Base-by-base conservation (phyloP, 2,888 invertebrate species). In the Acleris cristana region DNA sequence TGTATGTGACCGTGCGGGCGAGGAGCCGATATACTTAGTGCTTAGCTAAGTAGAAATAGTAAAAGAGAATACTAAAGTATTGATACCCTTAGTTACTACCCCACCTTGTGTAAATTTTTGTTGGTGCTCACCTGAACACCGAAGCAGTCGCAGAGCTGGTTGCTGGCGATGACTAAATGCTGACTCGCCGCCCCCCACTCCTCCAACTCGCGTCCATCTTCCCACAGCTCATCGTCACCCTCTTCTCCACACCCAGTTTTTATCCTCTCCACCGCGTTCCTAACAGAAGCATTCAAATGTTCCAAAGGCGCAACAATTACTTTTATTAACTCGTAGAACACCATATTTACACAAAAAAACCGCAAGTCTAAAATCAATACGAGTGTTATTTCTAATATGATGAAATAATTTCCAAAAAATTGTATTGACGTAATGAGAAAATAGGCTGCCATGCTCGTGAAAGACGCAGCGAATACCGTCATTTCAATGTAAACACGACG, bases 111-210 rank as follows among this genome's bases (percentile, higher is more conserved):
- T 40, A 14, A 3, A 14, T 23, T 23, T 5, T 3, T 1, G 5
- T n/a, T 48, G 40, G 14, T 14, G 40, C 48, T 18, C 51, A 53
- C 55, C 55, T 56, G 55, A 14, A 19, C 19, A 14, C 40, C 40
- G 18, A 30, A 56, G 40, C 16, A 56, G 55, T 40, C 21, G 14
- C 55, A 18, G 2, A 56, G 21, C 3, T 21, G 40, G 6, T 56
- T 19, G 34, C 55, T 44, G 19, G 55, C 55, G 5, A 10, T 34
- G 14, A 6, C 40, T 21, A 56, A 2, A 14, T 40, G 21, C 40
- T 16, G 40, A 44, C 55, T 56, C 3, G 14, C 55, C 16, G 19
- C 19, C n/a, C 55, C 55, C 55, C 34, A 56, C 55, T 40, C 40
- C 21, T 56, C 40, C 34, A 56, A 2, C 14, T 34, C 55, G 4